Conservation (phyloP, 2,113 vertebrate genomes). For the Hyaena hyaena region DNA sequence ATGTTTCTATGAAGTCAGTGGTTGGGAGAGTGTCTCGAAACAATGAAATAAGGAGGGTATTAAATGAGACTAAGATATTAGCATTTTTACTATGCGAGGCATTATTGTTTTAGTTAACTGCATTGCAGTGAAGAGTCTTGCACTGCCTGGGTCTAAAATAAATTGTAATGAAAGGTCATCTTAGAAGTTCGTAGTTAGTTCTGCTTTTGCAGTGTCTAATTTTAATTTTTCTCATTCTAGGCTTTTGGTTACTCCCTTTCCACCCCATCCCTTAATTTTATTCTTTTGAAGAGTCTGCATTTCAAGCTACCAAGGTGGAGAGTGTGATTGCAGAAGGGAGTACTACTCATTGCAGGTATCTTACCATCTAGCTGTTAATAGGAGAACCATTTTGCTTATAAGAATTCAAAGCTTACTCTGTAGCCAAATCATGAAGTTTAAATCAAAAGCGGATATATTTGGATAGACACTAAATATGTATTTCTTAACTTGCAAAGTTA, state of each 20-base stretch:
- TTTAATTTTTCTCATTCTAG: conserved; percentile 70
- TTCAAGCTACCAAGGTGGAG: conserved; percentile 99
- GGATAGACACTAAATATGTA: not conserved
- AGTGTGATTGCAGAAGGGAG: conserved; percentile 98
- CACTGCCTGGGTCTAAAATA: conserved; percentile 58
- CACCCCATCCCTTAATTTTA: conserved; percentile 94
- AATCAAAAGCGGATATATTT: conserved; percentile 11
- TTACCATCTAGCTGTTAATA: conserved; percentile 43
- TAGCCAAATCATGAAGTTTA: conserved; percentile 34
- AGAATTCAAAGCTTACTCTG: conserved; percentile 7
- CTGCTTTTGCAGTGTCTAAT: conserved; percentile 64
- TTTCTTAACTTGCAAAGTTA: conserved; percentile 6
- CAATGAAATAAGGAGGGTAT: not conserved
- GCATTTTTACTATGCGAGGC: not conserved
- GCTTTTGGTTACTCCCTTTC: conserved; percentile 86
- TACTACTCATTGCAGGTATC: conserved; percentile 98
- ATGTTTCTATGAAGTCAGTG: not conserved
- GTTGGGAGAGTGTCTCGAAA: not conserved
- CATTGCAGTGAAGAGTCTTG: conserved; percentile 27
- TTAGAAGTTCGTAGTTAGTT: conserved; percentile 41
- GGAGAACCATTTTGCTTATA: conserved; percentile 56
- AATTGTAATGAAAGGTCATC: not conserved
- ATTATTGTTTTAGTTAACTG: conserved; percentile 44
- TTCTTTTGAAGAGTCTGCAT: conserved; percentile 98
- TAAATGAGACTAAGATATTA: conserved; percentile 7